Evolutionary conservation across 2,113 vertebrate genomes (phyloP).

Genomic region (Hemiscyllium ocellatum): DNA sequence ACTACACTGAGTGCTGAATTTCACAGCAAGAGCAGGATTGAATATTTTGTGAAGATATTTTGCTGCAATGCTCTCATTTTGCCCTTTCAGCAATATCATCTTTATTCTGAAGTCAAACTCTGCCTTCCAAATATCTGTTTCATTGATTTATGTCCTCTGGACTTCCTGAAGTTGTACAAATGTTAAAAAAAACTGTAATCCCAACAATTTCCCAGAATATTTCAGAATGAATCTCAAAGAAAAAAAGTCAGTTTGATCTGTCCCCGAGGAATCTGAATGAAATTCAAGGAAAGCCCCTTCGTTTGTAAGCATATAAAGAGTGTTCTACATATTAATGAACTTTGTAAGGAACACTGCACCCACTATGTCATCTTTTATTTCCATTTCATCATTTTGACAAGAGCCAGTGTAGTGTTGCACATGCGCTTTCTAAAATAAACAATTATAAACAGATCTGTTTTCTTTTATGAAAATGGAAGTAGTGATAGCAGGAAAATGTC

Average conservation of each 20-base stretch:
- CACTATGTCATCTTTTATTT: conserved; percentile 15
- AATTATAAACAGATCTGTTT: conserved; percentile 21
- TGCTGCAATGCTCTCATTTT: neutral
- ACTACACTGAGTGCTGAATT: neutral
- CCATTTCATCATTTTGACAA: neutral
- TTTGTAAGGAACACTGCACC: neutral
- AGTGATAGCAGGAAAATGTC: neutral
- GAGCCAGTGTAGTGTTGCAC: neutral
- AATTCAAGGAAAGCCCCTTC: neutral
- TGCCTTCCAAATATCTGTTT: neutral
- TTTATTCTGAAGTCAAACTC: neutral
- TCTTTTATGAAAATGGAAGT: conserved; percentile 26
- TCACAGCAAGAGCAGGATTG: neutral
- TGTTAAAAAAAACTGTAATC: neutral
- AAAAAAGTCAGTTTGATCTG: neutral
- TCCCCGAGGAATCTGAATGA: neutral
- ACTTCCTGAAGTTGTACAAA: neutral
- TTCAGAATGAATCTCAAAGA: neutral
- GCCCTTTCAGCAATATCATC: neutral
- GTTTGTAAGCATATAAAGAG: neutral
- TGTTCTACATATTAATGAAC: neutral
- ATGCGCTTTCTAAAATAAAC: conserved; percentile 20
- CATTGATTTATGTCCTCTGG: neutral
- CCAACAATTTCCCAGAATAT: neutral
- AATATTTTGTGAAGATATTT: neutral